Evolutionary conservation across 2,113 vertebrate species (phyloP).

Genomic region (Archilochus colubris): DNA sequence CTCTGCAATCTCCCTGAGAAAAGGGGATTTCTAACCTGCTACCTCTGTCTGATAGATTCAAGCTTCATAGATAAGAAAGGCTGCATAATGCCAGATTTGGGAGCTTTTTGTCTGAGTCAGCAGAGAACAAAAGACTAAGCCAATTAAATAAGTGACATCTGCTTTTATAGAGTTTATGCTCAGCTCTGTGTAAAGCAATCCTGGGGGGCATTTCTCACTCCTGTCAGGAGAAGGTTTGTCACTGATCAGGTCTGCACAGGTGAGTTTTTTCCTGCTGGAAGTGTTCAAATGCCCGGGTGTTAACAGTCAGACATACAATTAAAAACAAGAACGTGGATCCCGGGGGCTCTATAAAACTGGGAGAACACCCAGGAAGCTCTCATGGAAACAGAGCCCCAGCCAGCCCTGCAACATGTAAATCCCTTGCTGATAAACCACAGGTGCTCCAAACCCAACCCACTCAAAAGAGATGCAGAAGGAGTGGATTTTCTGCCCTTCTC

Average conservation of each 20-base stretch:
- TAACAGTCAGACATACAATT: background rate
- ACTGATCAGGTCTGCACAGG: background rate
- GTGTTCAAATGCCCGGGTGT: background rate
- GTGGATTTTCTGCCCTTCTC: background rate
- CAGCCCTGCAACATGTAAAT: background rate
- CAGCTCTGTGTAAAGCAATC: background rate
- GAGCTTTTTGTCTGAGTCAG: constrained; percentile 33
- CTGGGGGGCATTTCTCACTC: background rate
- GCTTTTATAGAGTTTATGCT: background rate
- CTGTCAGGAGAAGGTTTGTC: background rate
- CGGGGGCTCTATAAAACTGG: background rate
- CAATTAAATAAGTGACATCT: background rate
- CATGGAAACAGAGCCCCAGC: background rate
- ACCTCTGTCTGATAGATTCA: background rate
- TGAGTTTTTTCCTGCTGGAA: background rate
- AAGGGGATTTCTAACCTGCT: background rate
- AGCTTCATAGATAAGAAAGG: background rate
- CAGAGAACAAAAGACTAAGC: constrained; percentile 38
- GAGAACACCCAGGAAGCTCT: background rate
- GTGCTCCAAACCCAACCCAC: background rate
- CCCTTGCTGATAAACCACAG: background rate
- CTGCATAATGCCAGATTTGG: background rate
- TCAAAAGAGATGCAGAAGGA: background rate
- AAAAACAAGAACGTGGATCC: background rate
- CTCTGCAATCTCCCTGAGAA: background rate